Base-by-base conservation (phyloP, 1,140 invertebrate species). In the Caenorhabditis tropicalis region DNA sequence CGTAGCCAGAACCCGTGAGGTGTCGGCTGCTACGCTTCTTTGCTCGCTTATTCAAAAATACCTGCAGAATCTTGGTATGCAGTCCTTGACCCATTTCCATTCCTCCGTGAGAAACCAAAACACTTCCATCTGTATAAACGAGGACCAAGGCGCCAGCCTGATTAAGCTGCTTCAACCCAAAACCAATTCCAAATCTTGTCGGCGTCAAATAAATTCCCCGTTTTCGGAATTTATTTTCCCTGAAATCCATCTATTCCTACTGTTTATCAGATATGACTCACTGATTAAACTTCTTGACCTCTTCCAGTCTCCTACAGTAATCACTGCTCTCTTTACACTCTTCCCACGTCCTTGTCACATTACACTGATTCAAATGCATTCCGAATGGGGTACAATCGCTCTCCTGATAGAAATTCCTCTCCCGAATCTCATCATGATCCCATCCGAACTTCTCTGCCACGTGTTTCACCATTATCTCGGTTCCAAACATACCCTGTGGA, bases 31-130 rank as follows among this genome's bases (percentile, higher is more conserved):
- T 19, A 51, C 15, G 5, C 2, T 4, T 51, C 7, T 10, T 5
- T 2, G 10, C 5, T 51, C 48, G 15, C 48, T n/a, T n/a, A n/a
- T n/a, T n/a, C n/a, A n/a, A n/a, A n/a, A n/a, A n/a, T 89, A 94
- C 93, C 93, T 97, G 96, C 83, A 96, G 94, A 94, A 97, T 96
- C 93, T 98, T 98, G 0, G 96, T 98, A 89, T 98, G 95, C 0
- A 98, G 92, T 1, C 96, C 97, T 92, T 98, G 96, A 0, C 97
- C 97, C 95, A 98, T 98, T 93, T 98, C 96, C 21, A 95, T 95
- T 21, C 96, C 96, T 53, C 95, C 95, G 91, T 98, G 96, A 33
- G 94, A 94, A n/a, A 98, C 88, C 2, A 98, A 92, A 6, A 98
- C 95, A 0, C 96, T 96, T 0, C 97, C 97, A 92, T 98, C 97